Evolutionary conservation across 2,888 invertebrate genomes (phyloP).

Genomic region (Standfussiana lucernea): DNA sequence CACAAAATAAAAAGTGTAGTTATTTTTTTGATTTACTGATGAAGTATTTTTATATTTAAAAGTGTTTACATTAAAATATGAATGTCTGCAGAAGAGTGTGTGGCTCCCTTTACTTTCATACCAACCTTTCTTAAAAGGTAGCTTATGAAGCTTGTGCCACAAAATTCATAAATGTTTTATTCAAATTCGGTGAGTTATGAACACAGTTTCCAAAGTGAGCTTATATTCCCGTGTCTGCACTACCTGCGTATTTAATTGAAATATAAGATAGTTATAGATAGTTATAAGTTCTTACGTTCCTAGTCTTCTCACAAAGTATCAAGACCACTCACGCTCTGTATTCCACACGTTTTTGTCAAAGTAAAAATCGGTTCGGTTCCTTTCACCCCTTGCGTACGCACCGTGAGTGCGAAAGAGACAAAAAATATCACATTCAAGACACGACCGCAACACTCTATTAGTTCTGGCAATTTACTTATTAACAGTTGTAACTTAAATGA

Average conservation of each 20-base stretch:
- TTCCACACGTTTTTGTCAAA: slow-evolving; percentile 75
- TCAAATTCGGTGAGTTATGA: not conserved
- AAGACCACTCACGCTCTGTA: slow-evolving; percentile 68
- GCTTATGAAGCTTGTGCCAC: not conserved
- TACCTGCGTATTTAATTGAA: not conserved
- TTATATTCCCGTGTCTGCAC: too few species aligned
- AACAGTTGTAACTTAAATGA: slow-evolving; percentile 60
- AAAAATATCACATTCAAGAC: slow-evolving; percentile 66
- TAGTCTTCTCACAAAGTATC: slow-evolving; percentile 73
- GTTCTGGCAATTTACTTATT: slow-evolving; percentile 67
- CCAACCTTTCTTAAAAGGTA: not conserved
- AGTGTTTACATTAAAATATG: not conserved
- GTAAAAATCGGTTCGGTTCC: slow-evolving; percentile 78
- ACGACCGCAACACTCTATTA: slow-evolving; percentile 67
- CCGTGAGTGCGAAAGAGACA: slow-evolving; percentile 59
- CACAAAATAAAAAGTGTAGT: not conserved
- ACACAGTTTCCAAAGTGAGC: not conserved
- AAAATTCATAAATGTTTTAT: not conserved
- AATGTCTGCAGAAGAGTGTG: not conserved
- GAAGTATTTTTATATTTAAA: not conserved
- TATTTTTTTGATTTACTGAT: not conserved
- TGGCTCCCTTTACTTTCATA: not conserved
- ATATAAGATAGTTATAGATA: not conserved
- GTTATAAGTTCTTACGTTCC: not conserved
- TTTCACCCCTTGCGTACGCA: slow-evolving; percentile 75